A percentile compares a stretch with the other conserved stretches of the same genome.
phyloP scores from a whole-genome alignment of 2,888 invertebrate species.

The Brachyopa scutellaris region DNA sequence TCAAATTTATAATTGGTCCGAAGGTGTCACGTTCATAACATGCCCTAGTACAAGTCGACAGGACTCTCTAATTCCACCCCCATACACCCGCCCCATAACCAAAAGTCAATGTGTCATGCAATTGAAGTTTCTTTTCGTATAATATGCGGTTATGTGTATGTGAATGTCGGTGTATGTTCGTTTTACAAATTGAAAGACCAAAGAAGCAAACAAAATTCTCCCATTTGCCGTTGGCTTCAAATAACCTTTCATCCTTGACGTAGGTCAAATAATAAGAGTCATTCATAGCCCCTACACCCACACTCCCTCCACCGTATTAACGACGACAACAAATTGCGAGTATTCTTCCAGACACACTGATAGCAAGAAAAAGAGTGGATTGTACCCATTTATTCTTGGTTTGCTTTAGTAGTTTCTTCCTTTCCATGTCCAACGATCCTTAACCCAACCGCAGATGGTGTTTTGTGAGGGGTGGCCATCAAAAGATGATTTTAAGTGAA shows the following conservation, averaged over 20 bases:
- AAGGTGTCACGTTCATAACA: slow-evolving; percentile 48
- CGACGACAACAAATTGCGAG: slow-evolving; percentile 47
- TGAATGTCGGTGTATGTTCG: too few species aligned
- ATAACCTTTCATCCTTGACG: slow-evolving; percentile 55
- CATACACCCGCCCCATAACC: background rate
- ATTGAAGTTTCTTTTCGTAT: slow-evolving; percentile 29
- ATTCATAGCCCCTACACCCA: slow-evolving; percentile 3
- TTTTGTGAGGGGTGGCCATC: background rate
- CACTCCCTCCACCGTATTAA: background rate
- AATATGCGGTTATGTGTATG: background rate
- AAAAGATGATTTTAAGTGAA: slow-evolving; percentile 28
- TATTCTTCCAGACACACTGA: slow-evolving; percentile 12
- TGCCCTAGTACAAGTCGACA: background rate
- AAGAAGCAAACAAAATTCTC: background rate
- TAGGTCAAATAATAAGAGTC: slow-evolving; percentile 53
- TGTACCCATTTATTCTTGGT: slow-evolving; percentile 36
- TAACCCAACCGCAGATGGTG: slow-evolving; percentile 12
- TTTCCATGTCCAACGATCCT: background rate
- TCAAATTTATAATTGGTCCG: slow-evolving; percentile 33
- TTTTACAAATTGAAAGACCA: background rate
- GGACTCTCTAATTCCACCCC: background rate
- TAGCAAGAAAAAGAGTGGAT: slow-evolving; percentile 16
- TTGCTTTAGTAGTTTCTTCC: background rate
- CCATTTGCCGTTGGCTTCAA: slow-evolving; percentile 32
- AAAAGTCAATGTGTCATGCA: slow-evolving; percentile 44